Percentiles rank a stretch among this genome's conserved stretches.
These are phyloP conservation scores for Gryon sp. DNA, from an alignment of 1,140 invertebrate species.

Conservation along the genomic window DNA sequence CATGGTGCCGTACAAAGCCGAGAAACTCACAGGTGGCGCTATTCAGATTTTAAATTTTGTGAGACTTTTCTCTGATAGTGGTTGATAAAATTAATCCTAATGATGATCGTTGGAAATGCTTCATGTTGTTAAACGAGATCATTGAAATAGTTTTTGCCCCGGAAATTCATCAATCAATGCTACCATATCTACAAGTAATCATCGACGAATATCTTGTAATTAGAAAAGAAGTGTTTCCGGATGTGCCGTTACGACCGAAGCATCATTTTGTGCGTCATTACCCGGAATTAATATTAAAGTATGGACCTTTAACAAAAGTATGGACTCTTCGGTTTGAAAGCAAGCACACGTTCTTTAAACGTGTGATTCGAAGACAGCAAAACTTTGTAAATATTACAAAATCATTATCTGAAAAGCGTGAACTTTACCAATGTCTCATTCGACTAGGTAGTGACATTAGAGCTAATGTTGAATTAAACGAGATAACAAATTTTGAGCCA, in stretches of 20 bases:
- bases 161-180: conserved; percentile 30
- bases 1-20: conserved; percentile 41
- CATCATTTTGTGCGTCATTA: conserved; percentile 62
- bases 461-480: no score
- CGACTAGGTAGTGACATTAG: conserved; percentile 36
- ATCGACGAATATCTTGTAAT: conserved; percentile 37
- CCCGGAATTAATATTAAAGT: conserved; percentile 49
- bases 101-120: conserved; percentile 20
- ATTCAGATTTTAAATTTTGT: conserved; percentile 43
- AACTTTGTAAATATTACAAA: conserved; percentile 61
- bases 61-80: conserved; percentile 45
- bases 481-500: neutral
- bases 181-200: conserved; percentile 39
- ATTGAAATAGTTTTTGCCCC: conserved; percentile 58
- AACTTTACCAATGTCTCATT: conserved; percentile 49
- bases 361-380: conserved; percentile 46
- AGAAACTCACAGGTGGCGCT: no score
- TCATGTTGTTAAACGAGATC: conserved; percentile 47
- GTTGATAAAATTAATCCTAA: conserved; percentile 28
- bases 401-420: conserved; percentile 48
- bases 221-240: conserved; percentile 30
- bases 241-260: conserved; percentile 38
- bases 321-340: conserved; percentile 66
- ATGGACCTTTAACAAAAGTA: conserved; percentile 61
- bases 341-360: conserved; percentile 65